Evolutionary conservation across 1,140 invertebrate species (phyloP), one percentile per base, ranked within the genome.

Genomic region (Leptinotarsa undecemlineata): DNA sequence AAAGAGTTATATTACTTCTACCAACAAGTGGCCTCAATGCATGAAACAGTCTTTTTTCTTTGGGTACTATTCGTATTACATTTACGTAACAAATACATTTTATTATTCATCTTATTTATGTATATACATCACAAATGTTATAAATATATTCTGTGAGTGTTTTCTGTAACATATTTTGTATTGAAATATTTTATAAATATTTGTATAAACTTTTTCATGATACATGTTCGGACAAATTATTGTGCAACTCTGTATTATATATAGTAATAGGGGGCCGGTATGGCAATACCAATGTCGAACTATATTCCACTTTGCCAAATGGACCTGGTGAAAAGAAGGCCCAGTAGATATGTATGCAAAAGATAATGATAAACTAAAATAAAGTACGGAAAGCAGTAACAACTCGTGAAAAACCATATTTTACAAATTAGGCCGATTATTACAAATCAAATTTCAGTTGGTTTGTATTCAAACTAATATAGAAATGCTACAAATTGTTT

Each of bases 101-200:
- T 42, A 42, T 42, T 42, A 42, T 42, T 42, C 8, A 42, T 11
- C 33, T 8, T 42, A 42, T 42, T 42, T 57, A 15, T 57, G 51
- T 57, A 57, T 57, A 17, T 57, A 57, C 51, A 57, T 57, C 51
- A 57, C 51, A 57, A 57, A 57, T 17, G 51, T 17, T 57, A 57
- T 57, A 0, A 57, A 57, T 15, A 57, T 57, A 57, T 57, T 57
- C 51, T 57, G 15, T 17, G 51, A 57, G 51, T 17, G 51, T 57
- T 15, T 57, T 57, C n/a, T 17, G 51, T 57, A 19, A 57, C 51
- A 57, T 17, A 57, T 57, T 57, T 57, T 57, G n/a, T 57, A 57
- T 57, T 57, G n/a, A 57, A 57, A 57, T 57, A 57, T 57, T 57
- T 57, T 57, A 57, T 57, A 19, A 57, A 19, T 57, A 57, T 57